A percentile compares a stretch with the other conserved stretches of the same genome.
These are phyloP conservation scores for Microchirus variegatus DNA, from an alignment of 2,797 vertebrate genomes.

Conservation along the genomic window DNA sequence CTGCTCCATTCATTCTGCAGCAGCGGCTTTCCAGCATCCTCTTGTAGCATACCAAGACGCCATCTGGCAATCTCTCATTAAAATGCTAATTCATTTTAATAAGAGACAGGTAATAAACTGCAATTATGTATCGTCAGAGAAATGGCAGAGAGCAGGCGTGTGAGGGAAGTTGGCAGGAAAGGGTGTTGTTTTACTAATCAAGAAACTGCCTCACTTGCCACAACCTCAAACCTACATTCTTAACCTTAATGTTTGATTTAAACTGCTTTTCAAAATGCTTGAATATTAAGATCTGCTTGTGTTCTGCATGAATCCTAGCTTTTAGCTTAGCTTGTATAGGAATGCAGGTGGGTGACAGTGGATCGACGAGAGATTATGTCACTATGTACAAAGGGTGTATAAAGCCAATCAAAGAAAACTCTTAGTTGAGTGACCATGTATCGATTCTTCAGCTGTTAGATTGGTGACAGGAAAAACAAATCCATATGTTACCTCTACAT, in stretches of 20 bases:
- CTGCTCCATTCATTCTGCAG: conserved; percentile 47
- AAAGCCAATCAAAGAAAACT: background rate
- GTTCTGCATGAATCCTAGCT: conserved; percentile 16
- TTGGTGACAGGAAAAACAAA: too few relatives aligned
- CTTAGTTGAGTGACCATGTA: background rate
- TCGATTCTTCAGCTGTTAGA: too few relatives aligned
- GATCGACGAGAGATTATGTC: background rate
- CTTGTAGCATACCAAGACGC: conserved; percentile 76
- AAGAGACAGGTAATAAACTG: conserved; percentile 88
- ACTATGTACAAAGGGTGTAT: background rate
- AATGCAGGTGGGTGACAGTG: conserved; percentile 9
- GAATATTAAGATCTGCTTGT: background rate
- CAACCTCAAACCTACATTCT: conserved; percentile 55
- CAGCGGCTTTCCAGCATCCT: conserved; percentile 61
- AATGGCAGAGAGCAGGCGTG: conserved; percentile 72
- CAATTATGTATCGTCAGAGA: conserved; percentile 85
- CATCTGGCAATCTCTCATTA: conserved; percentile 84
- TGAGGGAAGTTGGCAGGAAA: conserved; percentile 65
- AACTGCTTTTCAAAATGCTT: conserved; percentile 24
- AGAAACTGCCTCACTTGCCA: conserved; percentile 50
- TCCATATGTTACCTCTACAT: background rate
- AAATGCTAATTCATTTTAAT: conserved; percentile 92
- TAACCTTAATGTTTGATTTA: conserved; percentile 54
- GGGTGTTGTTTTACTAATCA: conserved; percentile 69
- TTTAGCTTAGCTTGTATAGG: conserved; percentile 2